A percentile compares a stretch with the other conserved stretches of the same genome.
Conservation (phyloP, 2,888 invertebrate species). For the Hanleya hanleyi region DNA sequence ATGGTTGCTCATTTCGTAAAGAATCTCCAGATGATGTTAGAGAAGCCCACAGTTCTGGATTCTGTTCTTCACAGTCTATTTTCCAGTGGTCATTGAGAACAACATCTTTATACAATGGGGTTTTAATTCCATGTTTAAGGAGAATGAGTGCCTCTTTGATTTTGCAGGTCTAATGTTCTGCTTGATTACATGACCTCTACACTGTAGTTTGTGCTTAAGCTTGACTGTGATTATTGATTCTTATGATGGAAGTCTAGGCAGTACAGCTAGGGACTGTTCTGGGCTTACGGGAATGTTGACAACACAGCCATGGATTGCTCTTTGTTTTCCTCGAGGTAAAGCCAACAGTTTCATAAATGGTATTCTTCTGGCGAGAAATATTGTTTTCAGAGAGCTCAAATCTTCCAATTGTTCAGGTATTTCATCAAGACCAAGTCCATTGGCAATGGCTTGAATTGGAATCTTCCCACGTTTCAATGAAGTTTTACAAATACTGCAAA, state of each 20-base stretch:
- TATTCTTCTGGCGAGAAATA: constrained; percentile 36
- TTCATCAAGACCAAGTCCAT: constrained; percentile 30
- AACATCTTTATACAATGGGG: no score
- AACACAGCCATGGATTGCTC: constrained; percentile 32
- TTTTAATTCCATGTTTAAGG: no score
- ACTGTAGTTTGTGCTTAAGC: no score
- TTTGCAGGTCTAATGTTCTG: background rate
- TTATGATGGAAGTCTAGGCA: no score
- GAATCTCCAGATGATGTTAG: no score
- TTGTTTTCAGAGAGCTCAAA: constrained; percentile 33
- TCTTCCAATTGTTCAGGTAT: constrained; percentile 24
- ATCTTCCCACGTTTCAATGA: constrained; percentile 13
- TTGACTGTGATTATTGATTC: no score
- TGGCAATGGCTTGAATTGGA: constrained; percentile 26
- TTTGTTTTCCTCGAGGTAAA: constrained; percentile 36
- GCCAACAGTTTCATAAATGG: constrained; percentile 37
- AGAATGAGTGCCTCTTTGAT: no score
- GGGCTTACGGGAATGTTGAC: constrained; percentile 37
- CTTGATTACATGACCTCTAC: constrained; percentile 15
- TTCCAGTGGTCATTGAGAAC: no score
- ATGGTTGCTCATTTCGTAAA: no score
- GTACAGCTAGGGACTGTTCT: constrained; percentile 17
- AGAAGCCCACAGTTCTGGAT: no score
- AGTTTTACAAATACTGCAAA: constrained; percentile 16
- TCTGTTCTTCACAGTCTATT: no score